phyloP scores from a whole-genome alignment of 2,888 invertebrate genomes.

The Tromatobia lineatoria region DNA sequence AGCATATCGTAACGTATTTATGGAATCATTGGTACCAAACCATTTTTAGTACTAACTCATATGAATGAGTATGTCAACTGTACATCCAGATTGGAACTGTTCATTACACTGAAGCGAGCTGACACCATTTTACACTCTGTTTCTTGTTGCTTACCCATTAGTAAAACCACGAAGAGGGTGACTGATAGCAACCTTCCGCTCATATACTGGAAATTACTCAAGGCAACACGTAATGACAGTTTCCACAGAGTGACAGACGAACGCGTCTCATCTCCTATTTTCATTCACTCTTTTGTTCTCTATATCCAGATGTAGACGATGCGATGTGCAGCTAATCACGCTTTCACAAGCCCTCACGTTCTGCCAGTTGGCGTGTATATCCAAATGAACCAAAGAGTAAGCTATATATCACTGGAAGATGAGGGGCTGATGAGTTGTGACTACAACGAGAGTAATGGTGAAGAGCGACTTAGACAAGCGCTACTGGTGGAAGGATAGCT shows the following conservation, averaged over 20 bases:
- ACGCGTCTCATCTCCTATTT: conserved; percentile 26
- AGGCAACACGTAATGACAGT: conserved; percentile 47
- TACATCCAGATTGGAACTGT: background rate
- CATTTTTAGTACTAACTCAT: background rate
- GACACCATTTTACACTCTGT: conserved; percentile 7
- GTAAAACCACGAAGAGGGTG: background rate
- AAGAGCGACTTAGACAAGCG: background rate
- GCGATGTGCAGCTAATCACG: conserved; percentile 5
- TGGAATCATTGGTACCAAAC: background rate
- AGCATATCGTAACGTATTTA: background rate
- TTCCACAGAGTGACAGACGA: conserved; percentile 26
- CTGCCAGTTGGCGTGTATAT: background rate
- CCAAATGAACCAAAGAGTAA: background rate
- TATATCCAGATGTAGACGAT: background rate
- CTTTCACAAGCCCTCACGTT: background rate
- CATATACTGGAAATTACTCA: conserved; percentile 45
- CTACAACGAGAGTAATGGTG: background rate
- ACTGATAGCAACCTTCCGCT: background rate
- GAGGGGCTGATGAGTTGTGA: conserved; percentile 17
- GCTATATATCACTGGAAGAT: conserved; percentile 20
- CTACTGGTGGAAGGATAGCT: background rate
- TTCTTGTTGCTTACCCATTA: conserved; percentile 7
- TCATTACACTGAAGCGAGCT: conserved; percentile 11
- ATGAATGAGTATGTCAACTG: background rate
- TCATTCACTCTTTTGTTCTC: conserved; percentile 5